Percentiles rank a stretch among this genome's conserved stretches.
Conservation (phyloP, 1,140 invertebrate genomes). For the Agraylea sexmaculata region DNA sequence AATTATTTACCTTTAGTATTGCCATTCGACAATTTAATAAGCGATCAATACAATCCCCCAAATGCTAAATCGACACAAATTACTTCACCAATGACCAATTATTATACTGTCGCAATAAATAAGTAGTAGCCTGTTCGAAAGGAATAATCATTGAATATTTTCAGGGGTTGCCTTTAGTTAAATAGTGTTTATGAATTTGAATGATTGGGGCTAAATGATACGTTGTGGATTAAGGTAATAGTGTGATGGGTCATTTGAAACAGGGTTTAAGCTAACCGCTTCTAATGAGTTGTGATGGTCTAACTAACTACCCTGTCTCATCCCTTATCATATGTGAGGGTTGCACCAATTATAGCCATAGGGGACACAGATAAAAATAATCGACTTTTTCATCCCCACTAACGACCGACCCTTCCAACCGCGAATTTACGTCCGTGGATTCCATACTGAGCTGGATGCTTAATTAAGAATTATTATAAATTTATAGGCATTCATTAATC, state of each 20-base stretch:
- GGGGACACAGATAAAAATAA: no score
- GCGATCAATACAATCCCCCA: slow-evolving; percentile 18
- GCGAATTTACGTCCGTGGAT: no score
- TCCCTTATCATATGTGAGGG: no score
- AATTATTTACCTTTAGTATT: slow-evolving; percentile 23
- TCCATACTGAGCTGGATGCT: no score
- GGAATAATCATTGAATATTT: slow-evolving; percentile 4
- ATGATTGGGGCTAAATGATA: background rate
- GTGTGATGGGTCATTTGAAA: slow-evolving; percentile 31
- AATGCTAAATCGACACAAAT: slow-evolving; percentile 1
- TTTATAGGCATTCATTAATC: no score
- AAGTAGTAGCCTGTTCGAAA: slow-evolving; percentile 6
- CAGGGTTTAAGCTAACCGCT: slow-evolving; percentile 34
- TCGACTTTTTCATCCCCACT: no score
- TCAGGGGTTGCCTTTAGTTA: background rate
- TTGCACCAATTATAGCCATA: no score
- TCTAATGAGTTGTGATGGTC: slow-evolving; percentile 46
- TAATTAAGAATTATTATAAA: no score
- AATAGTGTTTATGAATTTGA: background rate
- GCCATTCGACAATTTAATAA: slow-evolving; percentile 22
- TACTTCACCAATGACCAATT: no score
- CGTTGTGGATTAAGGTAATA: slow-evolving; percentile 14
- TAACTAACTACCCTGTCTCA: slow-evolving; percentile 38
- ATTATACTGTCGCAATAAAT: slow-evolving; percentile 4
- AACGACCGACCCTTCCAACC: no score